phyloP scores from a whole-genome alignment of 2,113 vertebrate species.

The Lophotis ruficrista region DNA sequence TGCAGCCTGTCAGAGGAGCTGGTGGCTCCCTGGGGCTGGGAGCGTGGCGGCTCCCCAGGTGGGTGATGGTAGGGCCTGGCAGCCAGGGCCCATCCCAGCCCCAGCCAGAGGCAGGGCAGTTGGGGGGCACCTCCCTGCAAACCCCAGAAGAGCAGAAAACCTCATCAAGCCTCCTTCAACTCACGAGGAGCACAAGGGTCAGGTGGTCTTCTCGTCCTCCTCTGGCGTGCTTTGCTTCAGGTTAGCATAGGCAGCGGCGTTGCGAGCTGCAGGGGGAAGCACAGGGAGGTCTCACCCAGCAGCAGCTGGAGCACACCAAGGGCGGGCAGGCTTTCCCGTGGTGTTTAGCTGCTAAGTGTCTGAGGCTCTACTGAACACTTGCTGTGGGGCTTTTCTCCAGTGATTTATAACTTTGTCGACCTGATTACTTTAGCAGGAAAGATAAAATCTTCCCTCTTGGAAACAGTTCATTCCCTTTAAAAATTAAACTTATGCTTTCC shows the following conservation, averaged over 20 bases:
- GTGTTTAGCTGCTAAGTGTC: not conserved
- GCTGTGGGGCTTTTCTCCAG: not conserved
- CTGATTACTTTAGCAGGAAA: slow-evolving; percentile 16
- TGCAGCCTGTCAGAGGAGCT: too few relatives aligned
- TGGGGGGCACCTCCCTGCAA: accelerated
- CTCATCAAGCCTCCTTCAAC: not conserved
- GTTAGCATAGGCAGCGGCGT: accelerated
- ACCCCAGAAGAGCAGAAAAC: not conserved
- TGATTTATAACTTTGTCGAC: not conserved
- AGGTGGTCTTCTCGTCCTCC: accelerated
- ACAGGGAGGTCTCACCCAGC: not conserved
- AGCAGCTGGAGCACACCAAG: not conserved
- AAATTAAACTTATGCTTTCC: not conserved
- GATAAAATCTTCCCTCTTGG: slow-evolving; percentile 37
- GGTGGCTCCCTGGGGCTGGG: not conserved
- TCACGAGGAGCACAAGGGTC: not conserved
- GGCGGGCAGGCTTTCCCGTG: not conserved
- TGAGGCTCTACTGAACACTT: not conserved
- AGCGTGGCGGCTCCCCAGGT: accelerated
- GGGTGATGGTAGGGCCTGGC: not conserved
- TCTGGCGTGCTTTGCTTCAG: accelerated
- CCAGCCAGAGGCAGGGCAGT: not conserved
- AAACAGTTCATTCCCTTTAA: not conserved
- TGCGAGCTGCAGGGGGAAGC: not conserved
- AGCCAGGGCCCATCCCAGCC: not conserved